Evolutionary conservation across 2,797 vertebrate species (phyloP).

Genomic region (Saxicola maurus): DNA sequence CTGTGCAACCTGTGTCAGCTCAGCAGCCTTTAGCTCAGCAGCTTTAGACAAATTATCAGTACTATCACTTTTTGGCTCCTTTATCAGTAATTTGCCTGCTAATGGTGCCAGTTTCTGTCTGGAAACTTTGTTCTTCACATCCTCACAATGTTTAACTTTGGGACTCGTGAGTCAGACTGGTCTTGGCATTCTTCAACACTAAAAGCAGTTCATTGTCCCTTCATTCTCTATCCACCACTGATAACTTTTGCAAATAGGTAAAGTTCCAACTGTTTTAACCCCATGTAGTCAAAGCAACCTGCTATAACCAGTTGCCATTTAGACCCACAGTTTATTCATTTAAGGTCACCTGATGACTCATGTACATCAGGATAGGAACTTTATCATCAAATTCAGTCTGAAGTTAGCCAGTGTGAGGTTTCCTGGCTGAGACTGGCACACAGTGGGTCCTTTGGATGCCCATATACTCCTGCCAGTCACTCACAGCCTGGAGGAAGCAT

Average conservation of each 20-base stretch:
- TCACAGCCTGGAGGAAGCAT: background rate
- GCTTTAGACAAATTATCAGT: background rate
- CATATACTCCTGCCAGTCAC: background rate
- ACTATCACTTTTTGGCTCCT: background rate
- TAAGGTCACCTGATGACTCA: background rate
- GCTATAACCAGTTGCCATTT: background rate
- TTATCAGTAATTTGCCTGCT: background rate
- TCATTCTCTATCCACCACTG: background rate
- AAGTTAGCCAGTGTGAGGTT: background rate
- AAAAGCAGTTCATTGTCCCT: background rate
- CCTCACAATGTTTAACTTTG: background rate
- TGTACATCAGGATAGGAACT: background rate
- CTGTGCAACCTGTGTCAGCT: background rate
- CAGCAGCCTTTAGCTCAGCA: background rate
- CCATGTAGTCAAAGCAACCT: background rate
- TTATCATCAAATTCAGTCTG: background rate
- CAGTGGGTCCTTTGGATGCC: rapidly evolving
- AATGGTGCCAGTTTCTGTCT: background rate
- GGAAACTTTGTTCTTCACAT: background rate
- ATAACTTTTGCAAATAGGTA: background rate
- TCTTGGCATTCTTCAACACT: rapidly evolving
- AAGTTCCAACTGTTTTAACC: background rate
- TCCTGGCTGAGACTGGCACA: background rate
- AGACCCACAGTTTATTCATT: background rate
- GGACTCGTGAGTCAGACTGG: background rate